Conservation (phyloP, 35 echinoderm and acorn worm genomes). For the Ptychodera flava region DNA sequence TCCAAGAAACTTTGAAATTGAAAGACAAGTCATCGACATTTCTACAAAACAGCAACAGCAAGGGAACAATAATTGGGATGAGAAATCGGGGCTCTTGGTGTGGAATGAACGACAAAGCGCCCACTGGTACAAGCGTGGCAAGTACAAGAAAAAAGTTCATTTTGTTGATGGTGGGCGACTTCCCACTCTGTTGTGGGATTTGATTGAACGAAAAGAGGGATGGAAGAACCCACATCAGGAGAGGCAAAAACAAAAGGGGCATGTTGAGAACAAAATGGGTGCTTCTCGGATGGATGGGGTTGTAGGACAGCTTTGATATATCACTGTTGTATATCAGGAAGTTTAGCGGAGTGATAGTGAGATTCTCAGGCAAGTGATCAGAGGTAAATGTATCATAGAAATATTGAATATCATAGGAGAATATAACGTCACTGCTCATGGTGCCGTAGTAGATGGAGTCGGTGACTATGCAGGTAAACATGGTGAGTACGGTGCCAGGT, state of each 20-base stretch:
- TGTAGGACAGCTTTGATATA: conserved; percentile 24
- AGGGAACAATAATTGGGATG: conserved; percentile 63
- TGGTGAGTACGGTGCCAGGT: background rate
- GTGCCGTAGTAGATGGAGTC: background rate
- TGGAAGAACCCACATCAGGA: conserved; percentile 49
- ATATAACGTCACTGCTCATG: background rate
- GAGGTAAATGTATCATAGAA: background rate
- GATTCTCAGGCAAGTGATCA: background rate
- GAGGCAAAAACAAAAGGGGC: conserved; percentile 69
- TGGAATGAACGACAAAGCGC: conserved; percentile 67
- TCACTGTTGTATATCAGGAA: conserved; percentile 66
- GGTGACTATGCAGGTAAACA: background rate
- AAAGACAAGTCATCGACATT: conserved; percentile 4
- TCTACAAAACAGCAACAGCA: conserved; percentile 51
- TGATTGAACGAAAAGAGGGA: background rate
- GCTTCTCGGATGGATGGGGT: conserved; percentile 64
- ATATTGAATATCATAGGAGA: no score
- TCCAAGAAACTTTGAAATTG: conserved; percentile 73
- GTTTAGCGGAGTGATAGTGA: conserved; percentile 76
- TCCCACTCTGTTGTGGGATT: background rate
- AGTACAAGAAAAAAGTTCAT: background rate
- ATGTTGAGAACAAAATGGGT: conserved; percentile 78
- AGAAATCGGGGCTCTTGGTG: conserved; percentile 78
- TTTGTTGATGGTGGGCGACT: background rate
- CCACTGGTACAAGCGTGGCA: conserved; percentile 55